A percentile compares a stretch with the other conserved stretches of the same genome.
Evolutionary conservation across 1,140 invertebrate genomes (phyloP).

Genomic region (Druon quercuslanigerum): DNA sequence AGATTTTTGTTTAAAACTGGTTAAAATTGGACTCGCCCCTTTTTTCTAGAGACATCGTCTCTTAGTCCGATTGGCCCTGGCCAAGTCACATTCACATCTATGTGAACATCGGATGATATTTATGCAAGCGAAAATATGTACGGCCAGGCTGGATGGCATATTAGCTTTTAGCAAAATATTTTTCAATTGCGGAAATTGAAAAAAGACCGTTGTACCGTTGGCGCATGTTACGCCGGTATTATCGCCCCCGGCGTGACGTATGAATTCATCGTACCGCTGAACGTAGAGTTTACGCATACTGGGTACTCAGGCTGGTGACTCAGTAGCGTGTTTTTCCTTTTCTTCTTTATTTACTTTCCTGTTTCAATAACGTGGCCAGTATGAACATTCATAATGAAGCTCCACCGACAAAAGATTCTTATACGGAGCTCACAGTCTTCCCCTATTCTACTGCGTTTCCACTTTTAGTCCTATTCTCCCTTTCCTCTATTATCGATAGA

Average conservation of each 20-base stretch:
- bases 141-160: background rate
- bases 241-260: background rate
- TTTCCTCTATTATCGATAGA: no score
- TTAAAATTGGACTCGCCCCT: no score
- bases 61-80: no score
- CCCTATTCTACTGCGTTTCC: no score
- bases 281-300: background rate
- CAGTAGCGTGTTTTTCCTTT: slow-evolving; percentile 11
- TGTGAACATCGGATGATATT: background rate
- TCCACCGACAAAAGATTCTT: background rate
- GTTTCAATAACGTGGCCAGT: background rate
- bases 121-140: background rate
- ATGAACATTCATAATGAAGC: background rate
- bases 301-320: background rate
- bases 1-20: no score
- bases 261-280: slow-evolving; percentile 7
- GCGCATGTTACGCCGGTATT: slow-evolving; percentile 4
- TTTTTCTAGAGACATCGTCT: no score
- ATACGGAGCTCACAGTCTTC: background rate
- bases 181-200: slow-evolving; percentile 26
- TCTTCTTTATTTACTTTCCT: slow-evolving; percentile 16
- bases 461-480: no score
- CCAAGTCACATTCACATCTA: background rate
- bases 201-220: background rate
- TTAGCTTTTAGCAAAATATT: slow-evolving; percentile 26